These are phyloP conservation scores for Hemibagrus wyckioides DNA, from an alignment of 2,113 vertebrate species.

Conservation along the genomic window DNA sequence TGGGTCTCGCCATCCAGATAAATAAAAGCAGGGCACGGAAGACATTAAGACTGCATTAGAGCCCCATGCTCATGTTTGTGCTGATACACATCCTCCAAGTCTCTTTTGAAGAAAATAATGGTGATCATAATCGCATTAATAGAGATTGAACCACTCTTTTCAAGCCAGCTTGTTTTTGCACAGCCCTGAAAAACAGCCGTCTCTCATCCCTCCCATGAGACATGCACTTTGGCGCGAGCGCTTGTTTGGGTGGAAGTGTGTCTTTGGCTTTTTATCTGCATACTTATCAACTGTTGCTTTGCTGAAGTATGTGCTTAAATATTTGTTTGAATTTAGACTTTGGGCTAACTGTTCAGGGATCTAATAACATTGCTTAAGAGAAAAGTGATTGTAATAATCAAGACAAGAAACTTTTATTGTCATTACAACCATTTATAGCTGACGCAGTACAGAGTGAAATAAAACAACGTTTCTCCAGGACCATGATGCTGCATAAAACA, in stretches of 20 bases:
- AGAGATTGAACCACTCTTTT: slow-evolving; percentile 53
- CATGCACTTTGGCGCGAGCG: slow-evolving; percentile 39
- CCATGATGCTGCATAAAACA: no score
- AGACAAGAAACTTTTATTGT: no score
- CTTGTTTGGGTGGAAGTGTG: slow-evolving; percentile 51
- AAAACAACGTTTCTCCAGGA: no score
- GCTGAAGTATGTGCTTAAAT: slow-evolving; percentile 23
- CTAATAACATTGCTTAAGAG: background rate
- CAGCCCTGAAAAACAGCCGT: slow-evolving; percentile 35
- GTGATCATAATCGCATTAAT: slow-evolving; percentile 63
- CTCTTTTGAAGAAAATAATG: slow-evolving; percentile 64
- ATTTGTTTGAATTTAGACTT: slow-evolving; percentile 8
- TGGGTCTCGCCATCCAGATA: slow-evolving; percentile 37
- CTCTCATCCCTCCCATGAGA: slow-evolving; percentile 42
- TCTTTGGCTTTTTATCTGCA: slow-evolving; percentile 51
- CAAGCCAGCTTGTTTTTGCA: slow-evolving; percentile 35
- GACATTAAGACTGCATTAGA: slow-evolving; percentile 61
- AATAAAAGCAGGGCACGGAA: slow-evolving; percentile 65
- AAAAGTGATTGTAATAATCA: background rate
- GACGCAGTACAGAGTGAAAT: no score
- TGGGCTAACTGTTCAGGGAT: background rate
- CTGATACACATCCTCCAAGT: slow-evolving; percentile 54
- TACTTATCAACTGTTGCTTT: slow-evolving; percentile 33
- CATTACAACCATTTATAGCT: no score
- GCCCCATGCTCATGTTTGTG: slow-evolving; percentile 61